Evolutionary conservation across 1,140 invertebrate species (phyloP).

Genomic region (Penaeus japonicus): DNA sequence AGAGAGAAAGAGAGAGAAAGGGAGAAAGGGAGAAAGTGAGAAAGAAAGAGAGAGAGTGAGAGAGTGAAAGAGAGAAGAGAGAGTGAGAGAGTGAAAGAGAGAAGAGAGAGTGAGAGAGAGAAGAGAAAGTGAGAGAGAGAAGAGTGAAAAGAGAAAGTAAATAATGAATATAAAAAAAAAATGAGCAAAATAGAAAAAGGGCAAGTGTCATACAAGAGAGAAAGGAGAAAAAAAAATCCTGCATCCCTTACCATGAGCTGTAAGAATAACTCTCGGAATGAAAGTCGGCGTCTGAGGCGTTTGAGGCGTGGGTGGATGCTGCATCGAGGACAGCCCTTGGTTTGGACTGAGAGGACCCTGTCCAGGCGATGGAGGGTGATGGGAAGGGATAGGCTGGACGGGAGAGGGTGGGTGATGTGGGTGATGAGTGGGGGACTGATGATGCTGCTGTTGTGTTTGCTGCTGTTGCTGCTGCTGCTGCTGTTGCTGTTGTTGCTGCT

Average conservation of each 20-base stretch:
- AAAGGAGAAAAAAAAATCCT: not conserved
- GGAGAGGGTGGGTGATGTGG: slow-evolving; percentile 44
- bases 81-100: too few species aligned
- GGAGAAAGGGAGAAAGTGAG: too few species aligned
- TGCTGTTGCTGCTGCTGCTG: slow-evolving; percentile 9
- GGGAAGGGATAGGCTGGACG: slow-evolving; percentile 39
- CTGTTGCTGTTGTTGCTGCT: slow-evolving; percentile 37
- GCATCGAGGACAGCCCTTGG: slow-evolving; percentile 4
- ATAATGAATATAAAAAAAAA: too few species aligned
- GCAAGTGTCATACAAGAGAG: not conserved
- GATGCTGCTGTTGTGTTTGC: slow-evolving; percentile 3
- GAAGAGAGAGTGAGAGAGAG: too few species aligned
- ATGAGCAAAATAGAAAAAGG: too few species aligned
- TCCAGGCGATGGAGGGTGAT: slow-evolving; percentile 26
- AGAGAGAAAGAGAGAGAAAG: too few species aligned
- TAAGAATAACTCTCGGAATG: slow-evolving; percentile 29
- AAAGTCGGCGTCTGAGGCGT: slow-evolving; percentile 45
- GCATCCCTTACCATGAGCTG: not conserved
- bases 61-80: too few species aligned
- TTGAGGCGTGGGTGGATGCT: slow-evolving; percentile 42
- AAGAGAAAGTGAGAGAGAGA: too few species aligned
- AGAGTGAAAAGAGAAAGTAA: too few species aligned
- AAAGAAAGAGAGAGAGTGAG: too few species aligned
- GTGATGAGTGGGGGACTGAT: slow-evolving; percentile 26
- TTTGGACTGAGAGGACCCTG: slow-evolving; percentile 41